Base-by-base conservation (phyloP, 2,113 vertebrate species). In the Lethenteron reissneri region DNA sequence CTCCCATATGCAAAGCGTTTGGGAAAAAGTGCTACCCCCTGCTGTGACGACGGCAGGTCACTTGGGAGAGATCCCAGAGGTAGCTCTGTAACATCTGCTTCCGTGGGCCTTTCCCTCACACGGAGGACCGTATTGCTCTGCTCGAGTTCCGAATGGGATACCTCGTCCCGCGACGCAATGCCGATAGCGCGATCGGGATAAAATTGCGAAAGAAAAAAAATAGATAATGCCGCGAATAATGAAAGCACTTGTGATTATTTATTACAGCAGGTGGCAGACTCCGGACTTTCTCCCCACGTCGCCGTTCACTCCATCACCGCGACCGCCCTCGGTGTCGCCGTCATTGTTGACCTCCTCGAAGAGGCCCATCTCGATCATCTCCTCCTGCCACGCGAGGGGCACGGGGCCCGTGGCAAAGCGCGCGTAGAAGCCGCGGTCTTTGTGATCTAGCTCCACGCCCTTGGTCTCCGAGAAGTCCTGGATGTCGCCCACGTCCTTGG, bases 401-500 rank as follows among this genome's bases (percentile, higher is more conserved):
- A 89, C 80, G 1, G 87, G 86, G 8, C 86, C 86, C 1, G 88
- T 88, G 1, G 84, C 81, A 80, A 89, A 90, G 75, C 81, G 86
- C 73, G 84, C 86, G 80, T 91, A 94, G 82, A 92, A 90, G 70
- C 83, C 85, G 11, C 84, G 81, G 71, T 90, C 91, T 74, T 89
- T 88, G 71, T 82, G 80, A n/a, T 89, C 85, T 70, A 97, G 87
- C 74, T 85, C 86, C 2, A 89, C 81, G 74, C 88, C 90, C 73
- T 79, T 82, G 74, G 89, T 72, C 77, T 95, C 90, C 1, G 89
- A 92, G 80, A 96, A 91, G 75, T 90, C 89, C 3, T 85, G 85
- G 17, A 88, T 92, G 77, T 91, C 90, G 72, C 78, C 79, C 1
- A 90, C 75, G 76, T 95, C 89, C 79, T 89, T 92, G 77, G 88